phyloP scores from a whole-genome alignment of 2,113 vertebrate genomes.

The Arvicanthis niloticus region DNA sequence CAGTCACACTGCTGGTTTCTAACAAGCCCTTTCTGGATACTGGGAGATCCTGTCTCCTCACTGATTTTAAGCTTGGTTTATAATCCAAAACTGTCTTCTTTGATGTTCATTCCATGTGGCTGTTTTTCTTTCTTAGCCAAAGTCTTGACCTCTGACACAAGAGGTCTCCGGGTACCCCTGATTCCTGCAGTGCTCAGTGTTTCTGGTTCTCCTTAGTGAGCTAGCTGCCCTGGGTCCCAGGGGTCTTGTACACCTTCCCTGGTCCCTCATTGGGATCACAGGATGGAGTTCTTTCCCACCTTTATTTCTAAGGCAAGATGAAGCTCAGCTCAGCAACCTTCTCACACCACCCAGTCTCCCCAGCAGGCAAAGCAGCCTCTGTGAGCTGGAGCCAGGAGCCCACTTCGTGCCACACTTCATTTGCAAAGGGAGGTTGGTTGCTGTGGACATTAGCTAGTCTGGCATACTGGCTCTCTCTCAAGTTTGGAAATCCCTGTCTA shows the following conservation, averaged over 20 bases:
- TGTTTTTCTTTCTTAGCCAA: neutral
- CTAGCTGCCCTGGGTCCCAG: rapidly evolving
- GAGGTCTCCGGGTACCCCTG: neutral
- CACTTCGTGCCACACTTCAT: neutral
- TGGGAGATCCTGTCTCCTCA: neutral
- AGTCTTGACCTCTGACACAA: neutral
- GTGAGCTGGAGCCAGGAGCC: too few relatives aligned
- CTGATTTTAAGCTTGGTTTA: neutral
- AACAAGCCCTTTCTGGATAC: neutral
- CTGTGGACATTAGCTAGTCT: neutral
- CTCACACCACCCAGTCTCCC: neutral
- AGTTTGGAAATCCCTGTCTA: neutral
- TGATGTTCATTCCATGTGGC: neutral
- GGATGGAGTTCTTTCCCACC: neutral
- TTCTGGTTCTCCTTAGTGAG: too few relatives aligned
- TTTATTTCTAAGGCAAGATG: neutral
- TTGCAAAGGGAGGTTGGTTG: neutral
- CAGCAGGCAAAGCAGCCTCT: neutral
- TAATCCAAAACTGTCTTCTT: neutral
- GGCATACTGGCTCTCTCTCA: neutral
- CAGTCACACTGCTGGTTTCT: neutral
- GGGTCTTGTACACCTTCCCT: neutral
- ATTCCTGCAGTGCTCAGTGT: neutral
- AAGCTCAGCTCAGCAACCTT: neutral
- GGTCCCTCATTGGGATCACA: neutral